Percentiles rank a stretch among this genome's conserved stretches.
Conservation (phyloP, 2,113 vertebrate species). For the Seriola aureovittata region DNA sequence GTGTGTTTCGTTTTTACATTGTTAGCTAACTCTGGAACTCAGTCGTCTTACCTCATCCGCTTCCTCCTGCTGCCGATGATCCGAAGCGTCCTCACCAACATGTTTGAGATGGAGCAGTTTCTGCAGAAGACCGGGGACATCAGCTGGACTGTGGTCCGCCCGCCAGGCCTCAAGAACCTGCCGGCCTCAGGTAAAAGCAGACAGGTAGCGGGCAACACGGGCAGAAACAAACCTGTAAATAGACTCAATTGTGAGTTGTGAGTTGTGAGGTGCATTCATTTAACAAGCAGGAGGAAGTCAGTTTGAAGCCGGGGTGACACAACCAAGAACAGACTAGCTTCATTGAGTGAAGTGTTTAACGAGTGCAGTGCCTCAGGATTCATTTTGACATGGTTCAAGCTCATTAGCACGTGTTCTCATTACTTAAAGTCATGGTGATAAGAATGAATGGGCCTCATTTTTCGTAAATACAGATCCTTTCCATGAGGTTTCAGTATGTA, state of each 20-base stretch:
- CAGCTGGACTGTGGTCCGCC: constrained; percentile 86
- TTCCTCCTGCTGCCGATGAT: constrained; percentile 87
- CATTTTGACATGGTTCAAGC: constrained; percentile 30
- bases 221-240: background rate
- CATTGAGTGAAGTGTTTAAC: background rate
- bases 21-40: constrained; percentile 80
- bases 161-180: constrained; percentile 84
- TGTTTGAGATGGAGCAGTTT: constrained; percentile 86
- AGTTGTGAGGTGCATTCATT: background rate
- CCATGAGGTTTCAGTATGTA: background rate
- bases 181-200: constrained; percentile 80
- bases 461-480: background rate
- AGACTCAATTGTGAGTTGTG: background rate
- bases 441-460: constrained; percentile 16
- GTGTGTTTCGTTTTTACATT: background rate
- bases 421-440: background rate
- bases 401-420: constrained; percentile 5
- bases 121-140: constrained; percentile 79
- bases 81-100: constrained; percentile 84
- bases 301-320: background rate
- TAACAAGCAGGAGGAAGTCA: background rate
- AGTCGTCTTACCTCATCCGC: constrained; percentile 78
- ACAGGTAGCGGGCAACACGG: background rate
- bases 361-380: constrained; percentile 3
- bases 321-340: background rate